phyloP scores from a whole-genome alignment of 2,797 vertebrate genomes.

The Glyptemys insculpta region DNA sequence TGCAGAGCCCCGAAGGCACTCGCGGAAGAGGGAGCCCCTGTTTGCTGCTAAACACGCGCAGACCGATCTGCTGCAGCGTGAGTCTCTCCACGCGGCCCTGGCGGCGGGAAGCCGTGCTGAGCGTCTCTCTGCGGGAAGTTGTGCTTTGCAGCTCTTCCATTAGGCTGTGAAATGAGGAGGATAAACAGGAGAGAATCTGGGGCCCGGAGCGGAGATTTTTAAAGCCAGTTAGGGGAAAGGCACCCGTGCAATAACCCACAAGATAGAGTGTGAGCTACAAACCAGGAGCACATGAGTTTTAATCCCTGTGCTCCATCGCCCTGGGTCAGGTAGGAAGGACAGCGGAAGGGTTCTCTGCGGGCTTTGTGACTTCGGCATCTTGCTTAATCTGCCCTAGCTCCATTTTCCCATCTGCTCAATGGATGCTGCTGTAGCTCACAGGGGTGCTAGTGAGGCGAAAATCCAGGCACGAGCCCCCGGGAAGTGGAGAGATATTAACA shows the following conservation, averaged over 20 bases:
- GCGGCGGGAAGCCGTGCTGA: neutral
- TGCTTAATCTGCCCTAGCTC: neutral
- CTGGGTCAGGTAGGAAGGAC: neutral
- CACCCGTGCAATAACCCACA: too few relatives aligned
- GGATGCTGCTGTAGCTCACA: neutral
- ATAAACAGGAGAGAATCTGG: neutral
- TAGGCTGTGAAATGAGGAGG: neutral
- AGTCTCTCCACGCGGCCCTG: neutral
- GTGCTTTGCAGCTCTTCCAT: neutral
- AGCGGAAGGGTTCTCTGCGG: neutral
- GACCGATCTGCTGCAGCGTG: neutral
- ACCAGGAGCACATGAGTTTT: neutral
- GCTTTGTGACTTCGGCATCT: neutral
- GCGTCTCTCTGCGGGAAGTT: neutral
- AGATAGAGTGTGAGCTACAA: too few relatives aligned
- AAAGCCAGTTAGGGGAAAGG: neutral
- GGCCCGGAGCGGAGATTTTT: neutral
- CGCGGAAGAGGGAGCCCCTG: too few relatives aligned
- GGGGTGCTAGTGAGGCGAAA: neutral
- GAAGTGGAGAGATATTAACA: neutral
- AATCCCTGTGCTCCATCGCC: neutral
- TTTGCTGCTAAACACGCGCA: neutral
- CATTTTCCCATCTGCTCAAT: neutral
- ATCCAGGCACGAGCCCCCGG: neutral
- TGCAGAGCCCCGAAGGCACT: too few relatives aligned